Base-by-base conservation (phyloP, 1,140 invertebrate genomes). In the Drosophila grimshawi region DNA sequence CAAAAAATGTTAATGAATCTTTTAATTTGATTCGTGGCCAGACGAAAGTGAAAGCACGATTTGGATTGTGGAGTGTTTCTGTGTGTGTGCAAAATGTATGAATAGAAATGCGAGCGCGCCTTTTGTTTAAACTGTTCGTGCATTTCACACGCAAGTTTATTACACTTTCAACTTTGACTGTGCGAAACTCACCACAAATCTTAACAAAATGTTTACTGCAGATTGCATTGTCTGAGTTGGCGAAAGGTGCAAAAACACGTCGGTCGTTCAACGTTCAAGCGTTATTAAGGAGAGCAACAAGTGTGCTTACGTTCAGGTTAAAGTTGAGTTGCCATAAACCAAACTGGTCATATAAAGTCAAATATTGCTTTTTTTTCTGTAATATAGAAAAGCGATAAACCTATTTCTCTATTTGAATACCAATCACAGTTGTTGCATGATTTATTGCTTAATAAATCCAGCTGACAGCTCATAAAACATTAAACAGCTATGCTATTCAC, bases 111-210 rank as follows among this genome's bases (percentile, higher is more conserved):
- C 59, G 65, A 78, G 53, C 56, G 70, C 60, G 56, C 66, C 76
- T 80, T 78, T 78, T 81, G 76, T 81, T 79, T n/a, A 41, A 61
- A 67, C 51, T 61, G 66, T 73, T 72, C 37, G 48, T 81, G 57
- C 78, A 60, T 79, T 81, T 81, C 78, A 71, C 78, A 81, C 78
- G 78, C 78, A 79, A 81, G 78, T 81, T 81, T 81, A 81, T 81
- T 81, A 79, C 78, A 81, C 78, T 81, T 81, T 81, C 78, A 81
- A 81, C 78, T 81, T 76, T 81, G 78, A 78, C 78, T 64, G 57
- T 65, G 65, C 69, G 63, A 61, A 48, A 70, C 55, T 55, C 10
- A 43, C 60, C 35, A 48, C 35, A 65, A 65, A 27, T 35, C 30
- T 7, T 39, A 48, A 53, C 39, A 37, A 57, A 75, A 75, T 52